These are phyloP conservation scores for Pelobates cultripes DNA, from an alignment of 2,797 vertebrate species.

Conservation along the genomic window DNA sequence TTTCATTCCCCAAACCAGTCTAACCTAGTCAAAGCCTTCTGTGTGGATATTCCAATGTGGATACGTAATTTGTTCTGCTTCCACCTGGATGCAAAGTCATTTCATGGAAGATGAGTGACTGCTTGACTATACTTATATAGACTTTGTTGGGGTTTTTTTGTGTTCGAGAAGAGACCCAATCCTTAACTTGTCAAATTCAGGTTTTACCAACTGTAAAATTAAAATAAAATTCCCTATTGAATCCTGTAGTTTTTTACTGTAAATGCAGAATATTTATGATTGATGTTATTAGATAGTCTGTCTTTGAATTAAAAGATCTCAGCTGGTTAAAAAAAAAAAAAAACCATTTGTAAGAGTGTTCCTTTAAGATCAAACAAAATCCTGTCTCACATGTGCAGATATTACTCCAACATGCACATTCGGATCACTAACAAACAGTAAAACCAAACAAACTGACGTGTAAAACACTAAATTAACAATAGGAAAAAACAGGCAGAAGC, in stretches of 20 bases:
- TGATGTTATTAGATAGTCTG: conserved; percentile 76
- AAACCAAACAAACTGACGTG: too few species aligned
- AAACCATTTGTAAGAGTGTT: too few species aligned
- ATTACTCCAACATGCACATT: too few species aligned
- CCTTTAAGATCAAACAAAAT: too few species aligned
- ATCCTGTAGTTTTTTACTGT: conserved; percentile 73
- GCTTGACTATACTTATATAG: conserved; percentile 63
- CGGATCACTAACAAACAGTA: too few species aligned
- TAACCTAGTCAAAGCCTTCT: conserved; percentile 69
- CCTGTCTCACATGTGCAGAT: too few species aligned
- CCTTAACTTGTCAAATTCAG: conserved; percentile 75
- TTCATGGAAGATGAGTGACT: conserved; percentile 67
- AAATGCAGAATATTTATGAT: conserved; percentile 75
- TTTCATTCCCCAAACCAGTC: conserved; percentile 10
- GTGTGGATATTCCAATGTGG: conserved; percentile 76
- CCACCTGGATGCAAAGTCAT: conserved; percentile 70
- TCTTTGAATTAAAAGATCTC: conserved; percentile 80
- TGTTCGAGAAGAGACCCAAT: conserved; percentile 65
- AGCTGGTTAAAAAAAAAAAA: too few species aligned
- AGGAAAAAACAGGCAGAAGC: too few species aligned
- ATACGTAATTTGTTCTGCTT: conserved; percentile 62
- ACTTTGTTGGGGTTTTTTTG: conserved; percentile 38
- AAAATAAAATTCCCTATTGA: conserved; percentile 72
- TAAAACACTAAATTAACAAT: too few species aligned
- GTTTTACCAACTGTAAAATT: conserved; percentile 75